These are phyloP conservation scores for Glaucidium brasilianum DNA, from an alignment of 2,113 vertebrate genomes.

Conservation along the genomic window DNA sequence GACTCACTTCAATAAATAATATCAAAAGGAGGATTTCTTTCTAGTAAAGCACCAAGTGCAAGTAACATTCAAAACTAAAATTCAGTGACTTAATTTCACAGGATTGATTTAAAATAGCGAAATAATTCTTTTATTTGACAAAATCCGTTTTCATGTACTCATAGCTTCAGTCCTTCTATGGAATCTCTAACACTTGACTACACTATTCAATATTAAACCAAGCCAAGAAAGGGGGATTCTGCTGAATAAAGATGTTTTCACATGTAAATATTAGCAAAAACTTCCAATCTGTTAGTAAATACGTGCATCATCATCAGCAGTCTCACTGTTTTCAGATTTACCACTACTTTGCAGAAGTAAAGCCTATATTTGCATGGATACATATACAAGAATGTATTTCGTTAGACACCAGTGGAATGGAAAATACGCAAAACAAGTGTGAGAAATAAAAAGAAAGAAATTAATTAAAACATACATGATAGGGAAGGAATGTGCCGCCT, in stretches of 20 bases:
- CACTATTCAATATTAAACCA: background rate
- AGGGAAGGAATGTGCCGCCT: background rate
- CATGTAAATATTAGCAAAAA: background rate
- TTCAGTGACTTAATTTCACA: background rate
- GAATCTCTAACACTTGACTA: background rate
- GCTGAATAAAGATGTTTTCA: background rate
- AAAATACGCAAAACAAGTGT: background rate
- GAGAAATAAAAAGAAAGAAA: background rate
- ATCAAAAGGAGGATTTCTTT: background rate
- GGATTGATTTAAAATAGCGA: background rate
- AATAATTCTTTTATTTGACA: background rate
- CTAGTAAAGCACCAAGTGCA: background rate
- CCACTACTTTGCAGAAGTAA: background rate
- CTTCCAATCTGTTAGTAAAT: background rate
- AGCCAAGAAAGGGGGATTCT: background rate
- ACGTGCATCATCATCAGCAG: background rate
- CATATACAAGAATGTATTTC: background rate
- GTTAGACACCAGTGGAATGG: background rate
- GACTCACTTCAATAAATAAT: background rate
- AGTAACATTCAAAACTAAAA: background rate
- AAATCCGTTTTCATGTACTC: background rate
- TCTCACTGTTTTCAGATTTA: background rate
- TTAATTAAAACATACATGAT: background rate
- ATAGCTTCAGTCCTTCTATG: background rate
- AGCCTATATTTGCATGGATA: rapidly evolving